phyloP scores from a whole-genome alignment of 1,140 invertebrate genomes.

The Lasioglossum albipes region DNA sequence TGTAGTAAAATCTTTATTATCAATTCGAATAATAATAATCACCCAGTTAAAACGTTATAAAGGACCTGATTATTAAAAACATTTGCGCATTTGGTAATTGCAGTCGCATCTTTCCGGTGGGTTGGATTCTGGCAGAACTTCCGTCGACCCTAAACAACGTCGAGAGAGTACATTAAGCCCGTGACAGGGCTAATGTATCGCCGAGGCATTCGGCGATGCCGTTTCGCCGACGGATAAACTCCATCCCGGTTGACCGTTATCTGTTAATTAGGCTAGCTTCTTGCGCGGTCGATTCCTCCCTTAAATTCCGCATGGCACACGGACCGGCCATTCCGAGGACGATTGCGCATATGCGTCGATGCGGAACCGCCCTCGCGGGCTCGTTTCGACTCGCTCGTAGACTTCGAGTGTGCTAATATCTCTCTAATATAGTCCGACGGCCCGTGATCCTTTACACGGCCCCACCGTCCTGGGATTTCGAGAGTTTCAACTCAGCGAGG shows the following conservation, averaged over 20 bases:
- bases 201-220: constrained; percentile 11
- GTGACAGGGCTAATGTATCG: constrained; percentile 31
- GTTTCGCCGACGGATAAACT: constrained; percentile 37
- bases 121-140: constrained; percentile 6
- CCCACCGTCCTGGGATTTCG: constrained; percentile 39
- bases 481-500: constrained; percentile 12
- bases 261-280: constrained; percentile 62
- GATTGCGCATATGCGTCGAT: constrained; percentile 2
- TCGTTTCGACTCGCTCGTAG: background rate
- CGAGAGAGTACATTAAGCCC: background rate
- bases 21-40: too few species aligned
- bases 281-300: constrained; percentile 49
- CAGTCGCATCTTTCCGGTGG: background rate
- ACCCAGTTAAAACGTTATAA: too few species aligned
- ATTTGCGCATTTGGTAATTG: background rate
- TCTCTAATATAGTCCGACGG: constrained; percentile 40
- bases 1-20: too few species aligned
- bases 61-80: too few species aligned
- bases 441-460: background rate
- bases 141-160: background rate
- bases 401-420: constrained; percentile 49
- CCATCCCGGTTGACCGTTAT: constrained; percentile 53
- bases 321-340: background rate
- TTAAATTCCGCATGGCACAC: constrained; percentile 52
- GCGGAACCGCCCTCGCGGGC: background rate